Evolutionary conservation across 2,888 invertebrate genomes (phyloP).

Genomic region (Clistopyga incitator): DNA sequence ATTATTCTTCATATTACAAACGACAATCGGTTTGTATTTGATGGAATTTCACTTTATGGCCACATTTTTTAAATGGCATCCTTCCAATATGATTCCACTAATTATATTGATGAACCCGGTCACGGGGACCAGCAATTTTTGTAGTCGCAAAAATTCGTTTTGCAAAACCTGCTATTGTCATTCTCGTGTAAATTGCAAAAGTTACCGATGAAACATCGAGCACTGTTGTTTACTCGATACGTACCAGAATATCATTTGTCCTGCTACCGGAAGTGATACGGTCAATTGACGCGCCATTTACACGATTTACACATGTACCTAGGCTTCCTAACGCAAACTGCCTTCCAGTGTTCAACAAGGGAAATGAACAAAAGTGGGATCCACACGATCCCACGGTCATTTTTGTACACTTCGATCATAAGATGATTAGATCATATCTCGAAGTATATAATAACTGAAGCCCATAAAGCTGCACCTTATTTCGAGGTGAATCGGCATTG

Average conservation of each 20-base stretch:
- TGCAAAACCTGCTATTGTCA: too few species aligned
- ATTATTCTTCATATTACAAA: neutral
- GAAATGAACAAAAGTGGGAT: neutral
- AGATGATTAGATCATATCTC: neutral
- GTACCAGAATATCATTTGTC: slow-evolving; percentile 1
- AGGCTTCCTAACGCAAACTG: neutral
- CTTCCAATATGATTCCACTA: neutral
- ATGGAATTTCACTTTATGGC: neutral
- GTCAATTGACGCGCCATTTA: slow-evolving; percentile 1
- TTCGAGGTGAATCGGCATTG: neutral
- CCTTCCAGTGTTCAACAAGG: neutral
- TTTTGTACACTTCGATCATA: slow-evolving; percentile 6
- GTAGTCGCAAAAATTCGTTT: too few species aligned
- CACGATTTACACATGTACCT: neutral
- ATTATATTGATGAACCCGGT: neutral
- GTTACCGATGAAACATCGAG: neutral
- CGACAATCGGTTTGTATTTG: neutral
- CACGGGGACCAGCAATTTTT: neutral
- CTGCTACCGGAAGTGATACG: neutral
- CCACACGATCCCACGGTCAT: slow-evolving; percentile 14
- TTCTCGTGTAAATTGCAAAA: neutral
- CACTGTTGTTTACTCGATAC: neutral
- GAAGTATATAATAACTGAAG: slow-evolving; percentile 38
- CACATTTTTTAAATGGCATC: neutral
- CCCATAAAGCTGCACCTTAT: slow-evolving; percentile 14